phyloP scores from a whole-genome alignment of 2,888 invertebrate species.

The Pammene fasciana region DNA sequence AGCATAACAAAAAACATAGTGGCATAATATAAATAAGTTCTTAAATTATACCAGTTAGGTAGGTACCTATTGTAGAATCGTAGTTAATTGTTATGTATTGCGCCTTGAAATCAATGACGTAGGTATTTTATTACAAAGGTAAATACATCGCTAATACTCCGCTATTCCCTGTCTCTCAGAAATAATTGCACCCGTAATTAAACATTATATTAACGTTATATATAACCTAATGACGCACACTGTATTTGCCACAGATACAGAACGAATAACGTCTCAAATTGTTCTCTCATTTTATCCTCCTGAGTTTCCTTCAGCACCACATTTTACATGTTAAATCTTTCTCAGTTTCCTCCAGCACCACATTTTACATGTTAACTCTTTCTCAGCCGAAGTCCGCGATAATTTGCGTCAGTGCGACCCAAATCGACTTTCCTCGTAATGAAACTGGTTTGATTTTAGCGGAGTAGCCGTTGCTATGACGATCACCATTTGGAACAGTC shows the following conservation, averaged over 20 bases:
- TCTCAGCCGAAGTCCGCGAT: not conserved
- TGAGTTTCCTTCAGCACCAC: not conserved
- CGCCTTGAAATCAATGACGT: no score
- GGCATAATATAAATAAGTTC: no score
- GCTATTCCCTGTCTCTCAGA: not conserved
- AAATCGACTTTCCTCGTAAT: constrained; percentile 24
- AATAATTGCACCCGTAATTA: not conserved
- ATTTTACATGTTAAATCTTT: no score
- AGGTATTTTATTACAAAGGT: no score
- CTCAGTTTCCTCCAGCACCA: not conserved
- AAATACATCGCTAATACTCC: no score
- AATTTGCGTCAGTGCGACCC: constrained; percentile 22
- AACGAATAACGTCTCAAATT: not conserved
- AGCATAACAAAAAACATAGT: no score
- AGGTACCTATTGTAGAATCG: no score
- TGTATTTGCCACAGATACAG: not conserved
- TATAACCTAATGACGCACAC: not conserved
- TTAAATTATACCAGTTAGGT: no score
- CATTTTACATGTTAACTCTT: not conserved
- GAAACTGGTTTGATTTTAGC: constrained; percentile 21
- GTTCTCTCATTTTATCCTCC: not conserved
- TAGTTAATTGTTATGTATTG: no score
- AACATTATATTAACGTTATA: not conserved
- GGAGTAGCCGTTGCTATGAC: constrained; percentile 2
- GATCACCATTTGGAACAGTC: not conserved